These are phyloP conservation scores for Malurus alboscapulatus DNA, from an alignment of 2,113 vertebrate genomes.

Conservation along the genomic window DNA sequence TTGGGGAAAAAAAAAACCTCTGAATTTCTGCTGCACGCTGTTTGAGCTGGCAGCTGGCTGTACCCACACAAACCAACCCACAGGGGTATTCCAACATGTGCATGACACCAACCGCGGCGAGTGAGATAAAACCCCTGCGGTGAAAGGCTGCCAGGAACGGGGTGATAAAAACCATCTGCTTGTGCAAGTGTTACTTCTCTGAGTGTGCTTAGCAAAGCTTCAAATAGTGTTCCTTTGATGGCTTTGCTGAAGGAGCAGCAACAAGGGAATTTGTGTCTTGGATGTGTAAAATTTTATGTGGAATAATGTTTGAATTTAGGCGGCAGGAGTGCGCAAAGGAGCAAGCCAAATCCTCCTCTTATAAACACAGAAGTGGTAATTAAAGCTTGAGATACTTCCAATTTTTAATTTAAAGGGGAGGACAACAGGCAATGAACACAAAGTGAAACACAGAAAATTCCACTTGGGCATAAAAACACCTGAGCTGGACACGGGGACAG, in stretches of 20 bases:
- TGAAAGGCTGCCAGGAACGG: background rate
- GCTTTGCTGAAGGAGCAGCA: background rate
- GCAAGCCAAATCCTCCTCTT: background rate
- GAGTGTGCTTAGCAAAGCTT: background rate
- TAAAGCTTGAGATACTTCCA: no score
- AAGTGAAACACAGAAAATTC: background rate
- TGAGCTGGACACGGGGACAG: accelerated
- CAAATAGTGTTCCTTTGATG: background rate
- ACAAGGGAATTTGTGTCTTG: background rate
- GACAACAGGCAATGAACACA: no score
- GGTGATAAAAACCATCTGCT: constrained; percentile 48
- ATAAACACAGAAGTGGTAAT: no score
- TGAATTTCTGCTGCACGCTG: background rate
- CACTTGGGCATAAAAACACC: no score
- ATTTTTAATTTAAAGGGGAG: background rate
- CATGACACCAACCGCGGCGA: background rate
- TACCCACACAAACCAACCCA: constrained; percentile 7
- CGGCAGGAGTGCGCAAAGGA: background rate
- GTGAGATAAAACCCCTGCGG: constrained; percentile 1
- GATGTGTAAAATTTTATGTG: accelerated
- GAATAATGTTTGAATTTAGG: background rate
- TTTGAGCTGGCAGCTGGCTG: constrained; percentile 27
- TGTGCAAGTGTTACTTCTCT: background rate
- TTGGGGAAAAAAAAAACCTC: constrained; percentile 3
- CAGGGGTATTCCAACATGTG: constrained; percentile 24